Evolutionary conservation across 2,797 vertebrate species (phyloP).

Genomic region (Phaenicophaeus curvirostris): DNA sequence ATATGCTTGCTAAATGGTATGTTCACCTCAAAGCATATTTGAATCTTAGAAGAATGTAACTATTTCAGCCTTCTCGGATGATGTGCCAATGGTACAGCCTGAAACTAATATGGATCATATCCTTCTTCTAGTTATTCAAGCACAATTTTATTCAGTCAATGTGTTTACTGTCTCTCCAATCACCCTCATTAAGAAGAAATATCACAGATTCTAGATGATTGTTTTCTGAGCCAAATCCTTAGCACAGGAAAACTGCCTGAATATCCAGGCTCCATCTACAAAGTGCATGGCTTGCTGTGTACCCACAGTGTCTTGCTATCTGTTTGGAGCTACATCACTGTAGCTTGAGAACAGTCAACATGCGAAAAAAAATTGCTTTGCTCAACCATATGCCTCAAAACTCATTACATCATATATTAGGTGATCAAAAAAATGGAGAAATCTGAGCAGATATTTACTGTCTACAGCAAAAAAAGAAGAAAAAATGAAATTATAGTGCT

Average conservation of each 20-base stretch:
- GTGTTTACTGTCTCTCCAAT: slow-evolving; percentile 38
- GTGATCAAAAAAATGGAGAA: not conserved
- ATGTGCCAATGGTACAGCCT: slow-evolving; percentile 35
- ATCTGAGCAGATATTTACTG: not conserved
- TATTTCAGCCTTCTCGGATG: slow-evolving; percentile 53
- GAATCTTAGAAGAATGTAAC: slow-evolving; percentile 42
- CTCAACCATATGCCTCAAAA: not conserved
- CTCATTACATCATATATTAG: not conserved
- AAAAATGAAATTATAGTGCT: not conserved
- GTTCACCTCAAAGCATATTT: slow-evolving; percentile 65
- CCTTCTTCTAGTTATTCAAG: slow-evolving; percentile 39
- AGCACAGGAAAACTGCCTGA: not conserved
- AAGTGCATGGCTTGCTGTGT: not conserved
- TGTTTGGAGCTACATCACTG: not conserved
- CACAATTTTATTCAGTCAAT: slow-evolving; percentile 47
- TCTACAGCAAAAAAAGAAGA: not conserved
- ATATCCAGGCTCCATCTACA: not conserved
- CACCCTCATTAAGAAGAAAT: slow-evolving; percentile 29
- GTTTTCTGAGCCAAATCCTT: slow-evolving; percentile 8
- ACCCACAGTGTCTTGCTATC: not conserved
- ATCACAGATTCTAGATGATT: not conserved
- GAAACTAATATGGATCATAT: slow-evolving; percentile 28
- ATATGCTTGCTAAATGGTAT: slow-evolving; percentile 43
- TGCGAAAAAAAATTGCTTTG: not conserved
- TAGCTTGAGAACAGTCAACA: not conserved